Conservation (phyloP, 2,113 vertebrate genomes). For the Oreotrochilus melanogaster region DNA sequence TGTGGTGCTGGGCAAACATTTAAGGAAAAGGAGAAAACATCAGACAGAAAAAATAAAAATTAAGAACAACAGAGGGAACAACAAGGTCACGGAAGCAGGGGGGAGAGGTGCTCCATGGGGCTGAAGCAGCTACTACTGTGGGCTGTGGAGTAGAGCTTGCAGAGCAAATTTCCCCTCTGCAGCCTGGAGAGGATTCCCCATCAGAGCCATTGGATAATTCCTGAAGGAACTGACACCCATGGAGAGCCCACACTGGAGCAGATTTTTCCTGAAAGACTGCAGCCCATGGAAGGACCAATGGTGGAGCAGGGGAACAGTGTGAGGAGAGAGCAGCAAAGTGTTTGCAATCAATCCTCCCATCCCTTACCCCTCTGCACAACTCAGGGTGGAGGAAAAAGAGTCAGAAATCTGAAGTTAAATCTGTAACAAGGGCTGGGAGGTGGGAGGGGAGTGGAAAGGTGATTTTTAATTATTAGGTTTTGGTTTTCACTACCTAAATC, state of each 20-base stretch:
- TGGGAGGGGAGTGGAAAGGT: no score
- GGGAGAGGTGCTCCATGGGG: neutral
- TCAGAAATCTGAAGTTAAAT: neutral
- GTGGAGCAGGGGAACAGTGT: neutral
- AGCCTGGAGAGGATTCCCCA: rapidly evolving
- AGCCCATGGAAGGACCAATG: neutral
- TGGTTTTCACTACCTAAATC: neutral
- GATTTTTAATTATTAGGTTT: neutral
- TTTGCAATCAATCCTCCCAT: rapidly evolving
- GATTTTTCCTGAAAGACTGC: neutral
- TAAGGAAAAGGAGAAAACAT: neutral
- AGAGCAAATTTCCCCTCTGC: neutral
- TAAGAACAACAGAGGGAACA: neutral
- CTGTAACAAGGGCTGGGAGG: neutral
- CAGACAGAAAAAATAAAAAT: neutral
- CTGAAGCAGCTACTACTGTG: rapidly evolving
- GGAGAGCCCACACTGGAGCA: neutral
- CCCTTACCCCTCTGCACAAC: rapidly evolving
- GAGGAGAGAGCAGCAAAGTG: neutral
- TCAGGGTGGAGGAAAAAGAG: neutral
- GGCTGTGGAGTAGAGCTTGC: neutral
- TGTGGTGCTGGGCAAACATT: neutral
- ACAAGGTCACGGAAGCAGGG: neutral
- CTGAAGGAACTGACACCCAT: neutral
- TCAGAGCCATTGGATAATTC: neutral